Conservation (phyloP, 2,113 vertebrate species). For the Pituophis catenifer region DNA sequence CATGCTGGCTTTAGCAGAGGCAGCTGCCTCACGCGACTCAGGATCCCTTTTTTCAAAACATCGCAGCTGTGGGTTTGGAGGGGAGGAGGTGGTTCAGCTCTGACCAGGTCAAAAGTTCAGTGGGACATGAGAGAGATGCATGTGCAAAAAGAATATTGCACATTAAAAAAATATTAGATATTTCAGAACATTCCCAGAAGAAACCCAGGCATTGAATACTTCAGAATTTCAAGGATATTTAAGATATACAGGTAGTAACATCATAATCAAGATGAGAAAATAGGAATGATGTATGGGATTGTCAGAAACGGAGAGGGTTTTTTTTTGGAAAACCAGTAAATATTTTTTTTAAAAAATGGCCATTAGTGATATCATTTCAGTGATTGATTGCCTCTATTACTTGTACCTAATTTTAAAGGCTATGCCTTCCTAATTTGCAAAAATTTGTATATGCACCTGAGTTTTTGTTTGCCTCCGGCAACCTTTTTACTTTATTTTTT, state of each 20-base stretch:
- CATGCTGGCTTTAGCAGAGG: slow-evolving; percentile 58
- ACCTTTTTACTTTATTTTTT: background rate
- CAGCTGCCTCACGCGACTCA: slow-evolving; percentile 50
- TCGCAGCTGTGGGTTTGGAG: slow-evolving; percentile 24
- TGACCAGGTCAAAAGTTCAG: slow-evolving; percentile 71
- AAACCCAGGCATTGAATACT: slow-evolving; percentile 11
- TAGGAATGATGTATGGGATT: slow-evolving; percentile 24
- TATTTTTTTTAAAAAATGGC: slow-evolving; percentile 13
- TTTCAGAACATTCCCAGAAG: slow-evolving; percentile 5
- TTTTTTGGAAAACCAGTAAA: slow-evolving; percentile 32
- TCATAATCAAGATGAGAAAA: slow-evolving; percentile 21
- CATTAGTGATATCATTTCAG: slow-evolving; percentile 40
- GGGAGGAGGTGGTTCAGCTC: slow-evolving; percentile 49
- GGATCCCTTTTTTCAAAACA: slow-evolving; percentile 56
- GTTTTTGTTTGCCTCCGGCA: slow-evolving; percentile 14
- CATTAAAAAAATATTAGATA: slow-evolving; percentile 23
- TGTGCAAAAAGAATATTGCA: background rate
- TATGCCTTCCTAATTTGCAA: slow-evolving; percentile 17
- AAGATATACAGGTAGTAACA: slow-evolving; percentile 8
- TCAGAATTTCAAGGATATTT: slow-evolving; percentile 24
- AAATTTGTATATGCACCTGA: slow-evolving; percentile 20
- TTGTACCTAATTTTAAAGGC: slow-evolving; percentile 48
- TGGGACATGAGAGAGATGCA: slow-evolving; percentile 45
- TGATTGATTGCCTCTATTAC: slow-evolving; percentile 56
- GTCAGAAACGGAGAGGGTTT: slow-evolving; percentile 29